Evolutionary conservation across 2,888 invertebrate genomes (phyloP), one percentile per base, ranked within the genome.

Genomic region (Urechis unicinctus): DNA sequence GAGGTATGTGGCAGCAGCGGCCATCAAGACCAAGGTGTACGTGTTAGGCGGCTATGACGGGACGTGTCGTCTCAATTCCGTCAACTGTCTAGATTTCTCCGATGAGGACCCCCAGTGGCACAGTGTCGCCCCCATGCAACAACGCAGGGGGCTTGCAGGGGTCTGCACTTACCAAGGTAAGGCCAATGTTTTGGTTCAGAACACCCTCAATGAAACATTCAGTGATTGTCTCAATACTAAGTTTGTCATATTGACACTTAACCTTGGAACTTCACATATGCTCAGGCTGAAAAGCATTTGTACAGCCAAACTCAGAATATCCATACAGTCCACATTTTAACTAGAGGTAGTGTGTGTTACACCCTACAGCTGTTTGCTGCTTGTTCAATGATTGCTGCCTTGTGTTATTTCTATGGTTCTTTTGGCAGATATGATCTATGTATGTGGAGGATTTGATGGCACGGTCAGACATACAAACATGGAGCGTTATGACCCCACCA

Each of bases 401-500:
- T 49, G 9, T 49, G 31, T 17, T n/a, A 29, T 31, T 22, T 3
- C 17, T 52, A 26, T 55, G 4, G 22, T 29, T 41, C 30, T 41
- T 51, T 24, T 59, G 59, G 1, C 63, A 75, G 76, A 72, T 48
- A 65, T 67, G 58, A 68, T 77, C 5, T 77, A 74, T 63, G 74
- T 76, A 26, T 74, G 74, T 65, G 77, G 77, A 21, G 77, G 77
- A 1, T 77, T 77, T 64, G 77, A 77, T 61, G 77, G 77, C 13
- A 68, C 70, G 48, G 66, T 68, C 17, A 65, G 77, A 3, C 74
- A 75, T 60, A 69, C 70, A 13, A 72, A 71, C 54, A 70, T 76
- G 68, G 77, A 77, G 60, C 65, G 71, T 24, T 77, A 75, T 56
- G 69, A 73, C 60, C 73, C 75, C 3, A 53, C 55, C 25, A 64